Conservation (phyloP, 2,888 invertebrate species). For the Cremastinae sp. region DNA sequence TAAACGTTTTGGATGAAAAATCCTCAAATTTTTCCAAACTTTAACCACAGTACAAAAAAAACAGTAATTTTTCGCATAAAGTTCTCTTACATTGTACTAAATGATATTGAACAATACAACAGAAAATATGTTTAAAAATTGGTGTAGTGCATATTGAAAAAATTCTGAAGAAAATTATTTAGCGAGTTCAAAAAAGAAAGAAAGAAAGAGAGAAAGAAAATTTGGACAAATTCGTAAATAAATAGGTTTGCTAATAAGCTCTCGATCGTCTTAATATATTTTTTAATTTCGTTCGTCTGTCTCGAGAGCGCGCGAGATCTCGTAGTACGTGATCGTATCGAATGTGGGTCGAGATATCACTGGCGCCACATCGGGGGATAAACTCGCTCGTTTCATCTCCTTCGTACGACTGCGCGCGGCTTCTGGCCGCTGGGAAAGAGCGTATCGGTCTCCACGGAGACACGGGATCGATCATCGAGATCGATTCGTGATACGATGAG, state of each 20-base stretch:
- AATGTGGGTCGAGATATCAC: conserved; percentile 60
- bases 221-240: too few species aligned
- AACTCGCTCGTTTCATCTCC: conserved; percentile 21
- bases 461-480: conserved; percentile 50
- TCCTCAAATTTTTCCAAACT: too few species aligned
- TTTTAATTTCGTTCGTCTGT: background rate
- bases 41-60: too few species aligned
- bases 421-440: conserved; percentile 32
- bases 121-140: too few species aligned
- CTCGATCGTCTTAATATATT: background rate
- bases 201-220: background rate
- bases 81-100: too few species aligned
- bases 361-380: conserved; percentile 53
- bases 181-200: too few species aligned
- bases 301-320: conserved; percentile 45
- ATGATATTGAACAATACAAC: too few species aligned
- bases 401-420: conserved; percentile 3
- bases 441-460: conserved; percentile 7
- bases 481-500: conserved; percentile 44
- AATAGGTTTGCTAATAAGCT: too few species aligned
- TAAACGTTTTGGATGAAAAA: too few species aligned
- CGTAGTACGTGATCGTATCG: conserved; percentile 55
- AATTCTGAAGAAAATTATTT: too few species aligned
- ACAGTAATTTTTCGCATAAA: too few species aligned
- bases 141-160: too few species aligned